Evolutionary conservation across 2,797 vertebrate species (phyloP).

Genomic region (Sciurus carolinensis): DNA sequence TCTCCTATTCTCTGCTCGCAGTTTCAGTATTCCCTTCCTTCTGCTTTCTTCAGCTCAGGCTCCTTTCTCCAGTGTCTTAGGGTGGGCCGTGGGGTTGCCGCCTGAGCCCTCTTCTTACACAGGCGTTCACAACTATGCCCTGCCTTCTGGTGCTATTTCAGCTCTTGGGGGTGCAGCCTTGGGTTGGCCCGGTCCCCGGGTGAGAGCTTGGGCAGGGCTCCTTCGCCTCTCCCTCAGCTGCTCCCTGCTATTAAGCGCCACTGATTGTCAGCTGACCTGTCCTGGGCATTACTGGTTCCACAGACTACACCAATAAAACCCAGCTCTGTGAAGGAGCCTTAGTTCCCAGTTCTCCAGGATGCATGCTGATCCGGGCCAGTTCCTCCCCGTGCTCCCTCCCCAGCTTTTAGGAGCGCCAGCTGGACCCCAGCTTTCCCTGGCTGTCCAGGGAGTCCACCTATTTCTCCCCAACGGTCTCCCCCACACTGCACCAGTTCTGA

Average conservation of each 20-base stretch:
- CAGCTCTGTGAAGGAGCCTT: not conserved
- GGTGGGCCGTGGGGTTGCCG: not conserved
- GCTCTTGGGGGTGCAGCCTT: not conserved
- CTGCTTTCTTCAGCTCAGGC: not conserved
- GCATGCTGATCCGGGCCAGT: not conserved
- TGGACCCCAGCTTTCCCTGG: not conserved
- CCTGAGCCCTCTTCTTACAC: not conserved
- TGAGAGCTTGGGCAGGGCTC: not conserved
- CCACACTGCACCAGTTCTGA: not conserved
- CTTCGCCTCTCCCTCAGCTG: not conserved
- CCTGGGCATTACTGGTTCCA: not conserved
- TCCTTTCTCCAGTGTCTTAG: not conserved
- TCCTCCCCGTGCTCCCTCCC: not conserved
- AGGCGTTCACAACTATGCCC: not conserved
- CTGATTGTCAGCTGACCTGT: not conserved
- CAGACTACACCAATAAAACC: not conserved
- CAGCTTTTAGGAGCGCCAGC: not conserved
- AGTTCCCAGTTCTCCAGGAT: not conserved
- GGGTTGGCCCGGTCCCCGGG: not conserved
- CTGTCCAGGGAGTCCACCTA: not conserved
- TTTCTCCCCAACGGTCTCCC: not conserved
- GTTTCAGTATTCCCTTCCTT: not conserved
- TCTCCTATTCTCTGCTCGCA: not conserved
- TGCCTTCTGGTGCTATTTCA: not conserved
- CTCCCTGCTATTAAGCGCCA: not conserved